Conservation (phyloP, 2,113 vertebrate genomes). For the Marmota flaviventris region DNA sequence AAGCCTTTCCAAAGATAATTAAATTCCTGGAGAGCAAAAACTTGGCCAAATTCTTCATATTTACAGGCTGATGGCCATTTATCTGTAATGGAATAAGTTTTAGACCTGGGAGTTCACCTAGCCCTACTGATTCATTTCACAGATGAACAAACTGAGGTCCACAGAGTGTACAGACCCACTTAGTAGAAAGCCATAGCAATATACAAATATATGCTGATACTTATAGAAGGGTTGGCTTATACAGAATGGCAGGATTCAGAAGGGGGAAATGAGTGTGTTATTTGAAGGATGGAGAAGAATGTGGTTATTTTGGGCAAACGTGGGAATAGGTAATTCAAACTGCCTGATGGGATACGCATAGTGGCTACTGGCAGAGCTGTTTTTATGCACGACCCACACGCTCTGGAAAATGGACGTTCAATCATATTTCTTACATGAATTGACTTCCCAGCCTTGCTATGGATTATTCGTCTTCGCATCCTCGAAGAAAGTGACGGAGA, state of each 20-base stretch:
- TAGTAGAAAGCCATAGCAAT: neutral
- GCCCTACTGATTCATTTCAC: neutral
- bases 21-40: neutral
- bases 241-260: neutral
- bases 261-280: neutral
- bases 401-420: neutral
- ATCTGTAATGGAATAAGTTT: neutral
- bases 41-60: neutral
- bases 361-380: neutral
- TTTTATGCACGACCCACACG: neutral
- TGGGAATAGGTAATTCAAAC: neutral
- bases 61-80: neutral
- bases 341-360: neutral
- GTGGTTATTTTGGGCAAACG: neutral
- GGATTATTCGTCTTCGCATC: neutral
- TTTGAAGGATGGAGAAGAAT: neutral
- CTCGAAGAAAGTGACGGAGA: neutral
- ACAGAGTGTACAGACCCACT: neutral
- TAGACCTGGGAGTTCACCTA: neutral
- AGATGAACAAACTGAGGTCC: neutral
- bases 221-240: neutral
- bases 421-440: neutral
- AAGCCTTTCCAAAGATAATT: slow-evolving; percentile 11
- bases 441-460: neutral
- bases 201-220: neutral